A percentile compares a stretch with the other conserved stretches of the same genome.
These are phyloP conservation scores for Delphinapterus leucas DNA, from an alignment of 2,113 vertebrate genomes.

Conservation along the genomic window DNA sequence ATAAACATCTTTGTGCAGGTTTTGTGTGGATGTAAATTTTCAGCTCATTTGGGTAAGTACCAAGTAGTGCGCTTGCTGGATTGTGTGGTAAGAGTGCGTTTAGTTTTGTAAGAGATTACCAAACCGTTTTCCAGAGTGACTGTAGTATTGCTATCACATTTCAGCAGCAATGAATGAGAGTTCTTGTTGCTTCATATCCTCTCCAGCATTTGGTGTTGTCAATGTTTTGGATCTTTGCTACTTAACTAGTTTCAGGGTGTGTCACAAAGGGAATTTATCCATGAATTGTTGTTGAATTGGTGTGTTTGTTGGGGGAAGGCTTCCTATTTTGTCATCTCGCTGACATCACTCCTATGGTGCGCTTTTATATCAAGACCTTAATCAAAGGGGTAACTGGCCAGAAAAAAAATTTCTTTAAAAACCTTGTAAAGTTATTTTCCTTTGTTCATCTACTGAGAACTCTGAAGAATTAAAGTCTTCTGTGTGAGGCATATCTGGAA, in stretches of 20 bases:
- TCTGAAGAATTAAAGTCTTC: background rate
- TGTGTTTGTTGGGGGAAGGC: background rate
- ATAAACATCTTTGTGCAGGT: background rate
- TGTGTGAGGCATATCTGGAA: background rate
- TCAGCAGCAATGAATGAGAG: background rate
- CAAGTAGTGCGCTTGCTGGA: background rate
- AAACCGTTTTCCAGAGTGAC: background rate
- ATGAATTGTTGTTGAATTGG: background rate
- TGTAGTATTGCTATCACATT: background rate
- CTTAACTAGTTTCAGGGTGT: background rate
- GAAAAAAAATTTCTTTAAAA: accelerated
- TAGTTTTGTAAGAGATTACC: background rate
- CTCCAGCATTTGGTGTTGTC: background rate
- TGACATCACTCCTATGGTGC: background rate
- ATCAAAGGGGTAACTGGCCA: background rate
- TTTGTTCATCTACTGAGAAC: background rate
- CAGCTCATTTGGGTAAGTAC: background rate
- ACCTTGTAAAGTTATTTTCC: background rate
- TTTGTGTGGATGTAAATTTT: background rate
- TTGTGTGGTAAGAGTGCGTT: background rate
- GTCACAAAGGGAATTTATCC: background rate
- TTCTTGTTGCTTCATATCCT: background rate
- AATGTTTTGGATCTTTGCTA: background rate
- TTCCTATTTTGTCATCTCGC: background rate
- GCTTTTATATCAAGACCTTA: background rate